Evolutionary conservation across 2,113 vertebrate genomes (phyloP), one percentile per base, ranked within the genome.

Genomic region (Scomber scombrus): DNA sequence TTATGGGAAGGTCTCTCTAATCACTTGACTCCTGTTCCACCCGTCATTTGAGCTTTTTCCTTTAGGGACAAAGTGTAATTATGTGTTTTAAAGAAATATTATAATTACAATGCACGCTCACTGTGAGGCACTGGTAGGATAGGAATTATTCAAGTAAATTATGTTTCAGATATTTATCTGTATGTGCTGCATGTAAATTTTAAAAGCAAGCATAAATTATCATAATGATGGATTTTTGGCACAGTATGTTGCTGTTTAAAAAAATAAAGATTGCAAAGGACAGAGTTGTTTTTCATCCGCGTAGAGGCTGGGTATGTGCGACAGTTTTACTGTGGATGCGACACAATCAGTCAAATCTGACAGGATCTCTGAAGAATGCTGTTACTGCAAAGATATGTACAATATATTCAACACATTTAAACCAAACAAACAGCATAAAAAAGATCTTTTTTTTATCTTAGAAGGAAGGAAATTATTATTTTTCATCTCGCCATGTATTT

Each of bases 281-380:
- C 8, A 57, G 49, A 52, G 46, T 76, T 64, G 23, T 73, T 79
- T 68, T 55, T 89, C 69, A 76, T 57, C 29, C 7, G 34, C n/a
- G 2, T 21, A 56, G 34, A 23, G 31, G 63, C 43, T 49, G 55
- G 21, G 14, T 45, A 18, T 75, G 65, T 52, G 71, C 13, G 3
- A 29, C 63, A n/a, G 29, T 49, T 66, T 66, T 57, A 62, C 62
- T 68, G 62, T 61, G 56, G 19, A 21, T 65, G 21, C 71, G 57
- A 71, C 73, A n/a, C n/a, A 3, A 82, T 87, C 82, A 69, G 71
- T 91, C 85, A 90, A 58, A 75, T 66, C 26, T 84, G 83, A 86
- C 82, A 63, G 9, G 23, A 40, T 40, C 51, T 71, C 61, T 78
- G 61, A 74, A 52, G 13, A 69, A 73, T 34, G 57, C 29, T 12